Conservation (phyloP, 2,797 vertebrate species). For the Catharus ustulatus region DNA sequence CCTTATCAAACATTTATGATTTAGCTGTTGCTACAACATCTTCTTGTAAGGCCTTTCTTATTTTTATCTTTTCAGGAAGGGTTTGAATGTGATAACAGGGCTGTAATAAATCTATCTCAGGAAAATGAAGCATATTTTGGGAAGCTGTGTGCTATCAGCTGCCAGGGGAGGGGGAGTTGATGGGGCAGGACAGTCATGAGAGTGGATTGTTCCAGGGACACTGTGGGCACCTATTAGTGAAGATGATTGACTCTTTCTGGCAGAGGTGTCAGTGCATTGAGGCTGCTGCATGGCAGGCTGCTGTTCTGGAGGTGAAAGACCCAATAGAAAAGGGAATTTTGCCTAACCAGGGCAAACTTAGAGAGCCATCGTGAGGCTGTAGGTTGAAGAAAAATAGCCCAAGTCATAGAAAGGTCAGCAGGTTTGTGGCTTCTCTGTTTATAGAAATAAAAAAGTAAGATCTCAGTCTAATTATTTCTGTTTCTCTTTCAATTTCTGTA, state of each 20-base stretch:
- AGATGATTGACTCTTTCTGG: background rate
- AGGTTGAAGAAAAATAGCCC: background rate
- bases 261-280: background rate
- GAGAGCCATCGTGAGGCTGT: background rate
- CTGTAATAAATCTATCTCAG: conserved; percentile 72
- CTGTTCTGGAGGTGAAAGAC: background rate
- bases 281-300: background rate
- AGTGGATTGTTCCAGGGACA: background rate
- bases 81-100: conserved; percentile 66
- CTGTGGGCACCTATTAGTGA: background rate
- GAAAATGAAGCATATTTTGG: conserved; percentile 45
- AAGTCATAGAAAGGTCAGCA: background rate
- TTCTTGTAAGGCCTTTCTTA: conserved; percentile 78
- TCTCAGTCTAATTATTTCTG: background rate
- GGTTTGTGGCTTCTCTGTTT: background rate
- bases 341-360: background rate
- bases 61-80: conserved; percentile 76
- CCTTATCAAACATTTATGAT: conserved; percentile 85
- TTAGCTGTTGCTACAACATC: conserved; percentile 72
- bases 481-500: background rate
- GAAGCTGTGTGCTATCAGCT: background rate
- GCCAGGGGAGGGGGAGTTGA: background rate
- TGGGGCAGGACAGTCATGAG: background rate
- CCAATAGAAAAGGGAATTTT: background rate
- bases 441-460: background rate